phyloP scores from a whole-genome alignment of 2,888 invertebrate genomes.

The Pedicia rivosa region DNA sequence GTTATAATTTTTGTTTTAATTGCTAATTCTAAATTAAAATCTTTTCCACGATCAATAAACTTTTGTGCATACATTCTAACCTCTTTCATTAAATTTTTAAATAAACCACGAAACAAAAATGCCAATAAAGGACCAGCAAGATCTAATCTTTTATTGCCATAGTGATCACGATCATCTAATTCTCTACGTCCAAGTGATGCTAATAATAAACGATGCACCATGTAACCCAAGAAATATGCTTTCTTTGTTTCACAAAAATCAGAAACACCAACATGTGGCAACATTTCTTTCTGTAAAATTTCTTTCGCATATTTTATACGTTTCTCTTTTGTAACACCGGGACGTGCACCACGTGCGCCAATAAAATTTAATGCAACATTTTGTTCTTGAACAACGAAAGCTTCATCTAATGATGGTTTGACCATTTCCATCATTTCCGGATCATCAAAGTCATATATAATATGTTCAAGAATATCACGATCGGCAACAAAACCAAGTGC shows the following conservation, averaged over 20 bases:
- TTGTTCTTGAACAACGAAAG: conserved; percentile 98
- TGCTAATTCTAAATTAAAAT: conserved; percentile 79
- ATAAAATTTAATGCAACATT: conserved; percentile 98
- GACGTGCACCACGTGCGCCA: conserved; percentile 90
- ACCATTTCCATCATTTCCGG: conserved; percentile 99
- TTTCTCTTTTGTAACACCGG: conserved; percentile 97
- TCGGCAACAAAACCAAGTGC: conserved; percentile 99
- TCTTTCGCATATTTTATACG: conserved; percentile 98
- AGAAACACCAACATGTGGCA: conserved; percentile 98
- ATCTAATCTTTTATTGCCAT: conserved; percentile 96
- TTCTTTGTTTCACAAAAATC: conserved; percentile 99
- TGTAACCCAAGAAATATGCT: conserved; percentile 96
- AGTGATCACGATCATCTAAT: conserved; percentile 99
- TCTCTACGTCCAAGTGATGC: conserved; percentile 93
- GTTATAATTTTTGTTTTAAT: conserved; percentile 97
- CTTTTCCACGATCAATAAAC: conserved; percentile 96
- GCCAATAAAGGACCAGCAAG: conserved; percentile 94
- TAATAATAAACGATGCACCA: conserved; percentile 92
- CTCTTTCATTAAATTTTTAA: conserved; percentile 93
- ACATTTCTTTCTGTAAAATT: conserved; percentile 99
- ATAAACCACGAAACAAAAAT: conserved; percentile 90
- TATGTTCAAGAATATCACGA: conserved; percentile 97
- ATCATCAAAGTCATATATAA: conserved; percentile 99
- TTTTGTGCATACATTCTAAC: conserved; percentile 98
- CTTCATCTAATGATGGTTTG: conserved; percentile 97